Base-by-base conservation (phyloP, 2,888 invertebrate species). In the Cremastinae sp. region DNA sequence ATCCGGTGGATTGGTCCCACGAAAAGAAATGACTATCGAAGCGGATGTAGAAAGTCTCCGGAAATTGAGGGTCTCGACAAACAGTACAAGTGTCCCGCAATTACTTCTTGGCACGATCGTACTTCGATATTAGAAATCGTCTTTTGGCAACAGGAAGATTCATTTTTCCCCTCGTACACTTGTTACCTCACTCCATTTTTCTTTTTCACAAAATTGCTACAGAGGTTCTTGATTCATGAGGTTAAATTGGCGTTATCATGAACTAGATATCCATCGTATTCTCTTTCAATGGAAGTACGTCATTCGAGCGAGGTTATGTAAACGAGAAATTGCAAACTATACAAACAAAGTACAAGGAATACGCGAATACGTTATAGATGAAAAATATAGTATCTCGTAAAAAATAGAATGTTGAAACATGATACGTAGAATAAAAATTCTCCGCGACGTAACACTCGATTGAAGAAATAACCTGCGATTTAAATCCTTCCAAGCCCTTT, bases 41-140 rank as follows among this genome's bases (percentile, higher is more conserved):
- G 47, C 49, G 36, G 16, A 20, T 22, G 43, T 65, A 20, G n/a
- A 54, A 61, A 54, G 36, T 22, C 28, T 28, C 70, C 53, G 66
- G 73, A 68, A 61, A 74, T 68, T 74, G 36, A 53, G 53, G n/a
- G 12, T 54, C 54, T 68, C 61, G 54, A 47, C 66, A 66, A 74
- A 66, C 61, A 74, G 51, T 45, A 34, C 49, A 65, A 74, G 54
- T 28, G 36, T 61, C 59, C 54, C 38, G 45, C 47, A 61, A 61
- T 66, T 61, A 54, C 53, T 68, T 73, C 16, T 59, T 59, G 54
- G 54, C 47, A 38, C 66, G 53, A 5, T 14, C 16, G 28, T 38
- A 53, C 61, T 20, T 61, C 34, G 14, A 74, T 61, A 68, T 74
- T 41, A 38, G 18, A 68, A 68, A 62, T 62, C 54, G 51, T 53